phyloP scores from a whole-genome alignment of 2,797 vertebrate species.

The Sebastes iracundus region DNA sequence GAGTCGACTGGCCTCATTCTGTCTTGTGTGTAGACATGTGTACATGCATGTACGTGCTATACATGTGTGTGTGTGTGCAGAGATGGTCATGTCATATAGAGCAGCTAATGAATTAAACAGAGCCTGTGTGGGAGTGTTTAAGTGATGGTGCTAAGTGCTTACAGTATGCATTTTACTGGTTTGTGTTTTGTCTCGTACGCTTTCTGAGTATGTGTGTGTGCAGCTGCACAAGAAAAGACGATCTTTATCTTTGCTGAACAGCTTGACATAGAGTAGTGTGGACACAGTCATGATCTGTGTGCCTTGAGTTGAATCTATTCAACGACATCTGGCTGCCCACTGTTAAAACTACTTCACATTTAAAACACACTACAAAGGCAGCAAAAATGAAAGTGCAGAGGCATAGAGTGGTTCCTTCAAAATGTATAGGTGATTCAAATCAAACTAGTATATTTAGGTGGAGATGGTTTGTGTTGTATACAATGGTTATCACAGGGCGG shows the following conservation, averaged over 20 bases:
- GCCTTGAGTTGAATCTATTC: background rate
- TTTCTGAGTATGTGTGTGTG: conserved; percentile 2
- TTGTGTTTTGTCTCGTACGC: conserved; percentile 6
- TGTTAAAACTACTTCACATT: background rate
- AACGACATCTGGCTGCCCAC: conserved; percentile 8
- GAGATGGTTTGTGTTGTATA: background rate
- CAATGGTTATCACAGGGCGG: too few species aligned
- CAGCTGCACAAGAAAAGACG: background rate
- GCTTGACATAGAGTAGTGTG: conserved; percentile 9
- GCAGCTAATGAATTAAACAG: conserved; percentile 53
- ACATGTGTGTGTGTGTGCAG: background rate
- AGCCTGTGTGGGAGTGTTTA: conserved; percentile 7
- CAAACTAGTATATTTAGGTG: background rate
- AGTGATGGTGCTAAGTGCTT: conserved; percentile 34
- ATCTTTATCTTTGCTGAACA: conserved; percentile 32
- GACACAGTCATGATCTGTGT: conserved; percentile 14
- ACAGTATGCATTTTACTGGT: background rate
- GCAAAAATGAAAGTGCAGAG: background rate
- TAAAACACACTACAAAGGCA: background rate
- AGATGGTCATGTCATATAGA: conserved; percentile 23
- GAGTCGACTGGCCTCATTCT: conserved; percentile 61
- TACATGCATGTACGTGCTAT: background rate
- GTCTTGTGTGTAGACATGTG: conserved; percentile 26
- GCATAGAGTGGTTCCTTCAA: background rate
- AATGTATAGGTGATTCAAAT: background rate